A percentile compares a stretch with the other conserved stretches of the same genome.
Evolutionary conservation across 2,888 invertebrate genomes (phyloP).

Genomic region (Lasius platythorax): DNA sequence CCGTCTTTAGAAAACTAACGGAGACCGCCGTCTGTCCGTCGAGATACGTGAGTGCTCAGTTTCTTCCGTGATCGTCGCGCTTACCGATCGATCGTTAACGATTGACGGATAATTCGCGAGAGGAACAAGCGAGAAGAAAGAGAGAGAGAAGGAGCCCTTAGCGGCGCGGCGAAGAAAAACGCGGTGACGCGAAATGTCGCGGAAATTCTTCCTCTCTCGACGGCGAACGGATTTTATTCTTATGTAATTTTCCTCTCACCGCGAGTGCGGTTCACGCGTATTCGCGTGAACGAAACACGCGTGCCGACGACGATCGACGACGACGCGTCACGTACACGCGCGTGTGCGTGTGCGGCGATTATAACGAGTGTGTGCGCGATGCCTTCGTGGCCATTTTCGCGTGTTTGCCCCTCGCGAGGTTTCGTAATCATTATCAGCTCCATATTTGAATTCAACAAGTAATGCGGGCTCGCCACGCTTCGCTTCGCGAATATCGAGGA

Average conservation of each 20-base stretch:
- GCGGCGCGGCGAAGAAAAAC: too few relatives aligned
- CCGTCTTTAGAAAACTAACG: slow-evolving; percentile 81
- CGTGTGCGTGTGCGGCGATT: slow-evolving; percentile 57
- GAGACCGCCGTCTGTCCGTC: slow-evolving; percentile 81
- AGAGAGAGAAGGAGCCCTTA: too few relatives aligned
- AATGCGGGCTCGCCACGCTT: slow-evolving; percentile 74
- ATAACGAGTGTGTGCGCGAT: slow-evolving; percentile 73
- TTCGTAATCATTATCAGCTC: slow-evolving; percentile 86
- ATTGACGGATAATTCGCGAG: too few relatives aligned
- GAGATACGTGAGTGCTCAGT: slow-evolving; percentile 83
- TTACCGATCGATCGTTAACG: not conserved
- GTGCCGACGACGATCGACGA: slow-evolving; percentile 55
- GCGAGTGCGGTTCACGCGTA: too few relatives aligned
- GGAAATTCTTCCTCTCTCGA: too few relatives aligned
- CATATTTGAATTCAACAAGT: slow-evolving; percentile 86
- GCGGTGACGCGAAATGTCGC: too few relatives aligned
- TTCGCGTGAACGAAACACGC: slow-evolving; percentile 45
- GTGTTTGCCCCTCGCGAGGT: slow-evolving; percentile 80
- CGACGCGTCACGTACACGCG: slow-evolving; percentile 19
- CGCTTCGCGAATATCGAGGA: not conserved
- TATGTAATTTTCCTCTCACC: too few relatives aligned
- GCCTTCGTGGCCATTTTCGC: slow-evolving; percentile 85
- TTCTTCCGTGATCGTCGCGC: not conserved
- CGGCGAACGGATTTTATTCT: too few relatives aligned
- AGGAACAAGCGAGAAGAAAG: too few relatives aligned